These are phyloP conservation scores for Epinotia nisella DNA, from an alignment of 2,888 invertebrate genomes.

Conservation along the genomic window DNA sequence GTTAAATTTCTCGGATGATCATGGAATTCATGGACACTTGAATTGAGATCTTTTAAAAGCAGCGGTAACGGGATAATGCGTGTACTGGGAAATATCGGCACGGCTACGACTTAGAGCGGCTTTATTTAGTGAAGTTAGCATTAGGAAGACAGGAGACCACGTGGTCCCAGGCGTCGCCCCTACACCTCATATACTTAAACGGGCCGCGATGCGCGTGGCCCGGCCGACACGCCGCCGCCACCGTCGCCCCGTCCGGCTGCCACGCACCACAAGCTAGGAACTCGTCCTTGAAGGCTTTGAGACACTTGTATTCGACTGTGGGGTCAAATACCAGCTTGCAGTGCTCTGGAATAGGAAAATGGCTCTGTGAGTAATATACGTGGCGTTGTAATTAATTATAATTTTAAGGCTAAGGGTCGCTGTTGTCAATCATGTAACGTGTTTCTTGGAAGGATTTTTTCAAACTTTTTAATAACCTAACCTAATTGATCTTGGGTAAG, in stretches of 20 bases:
- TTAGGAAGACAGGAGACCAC: background rate
- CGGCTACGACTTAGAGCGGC: no score
- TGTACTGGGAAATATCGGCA: no score
- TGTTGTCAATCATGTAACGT: no score
- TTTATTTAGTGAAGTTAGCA: constrained; percentile 7
- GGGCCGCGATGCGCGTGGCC: constrained; percentile 6
- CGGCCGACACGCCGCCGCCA: background rate
- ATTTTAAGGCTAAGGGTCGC: no score
- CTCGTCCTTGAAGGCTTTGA: constrained; percentile 7
- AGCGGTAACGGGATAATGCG: no score
- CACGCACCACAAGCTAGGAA: background rate
- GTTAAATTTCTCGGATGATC: background rate
- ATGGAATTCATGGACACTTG: no score
- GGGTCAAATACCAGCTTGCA: constrained; percentile 2
- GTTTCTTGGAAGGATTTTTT: no score
- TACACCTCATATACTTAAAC: constrained; percentile 10
- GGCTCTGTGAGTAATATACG: background rate
- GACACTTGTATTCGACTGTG: constrained; percentile 8
- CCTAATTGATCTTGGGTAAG: no score
- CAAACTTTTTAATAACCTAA: no score
- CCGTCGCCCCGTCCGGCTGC: constrained; percentile 9
- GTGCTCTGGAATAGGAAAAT: background rate
- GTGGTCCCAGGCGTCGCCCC: constrained; percentile 7
- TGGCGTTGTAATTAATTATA: no score
- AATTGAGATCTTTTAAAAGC: background rate